Base-by-base conservation (phyloP, 1,140 invertebrate genomes). In the Neuroterus valhalla region DNA sequence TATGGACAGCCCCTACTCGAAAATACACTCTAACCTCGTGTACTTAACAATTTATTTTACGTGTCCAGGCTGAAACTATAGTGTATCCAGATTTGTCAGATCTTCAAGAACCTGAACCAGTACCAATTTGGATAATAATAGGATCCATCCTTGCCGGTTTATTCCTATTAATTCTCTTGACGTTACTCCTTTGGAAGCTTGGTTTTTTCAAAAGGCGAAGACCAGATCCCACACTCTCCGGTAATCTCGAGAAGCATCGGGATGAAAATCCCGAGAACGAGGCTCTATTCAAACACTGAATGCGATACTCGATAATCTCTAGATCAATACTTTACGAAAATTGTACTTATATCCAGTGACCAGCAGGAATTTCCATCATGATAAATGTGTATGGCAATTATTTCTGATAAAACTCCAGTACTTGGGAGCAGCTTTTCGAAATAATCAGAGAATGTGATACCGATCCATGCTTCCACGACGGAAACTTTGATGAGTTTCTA, bases 161-260 rank as follows among this genome's bases (percentile, higher is more conserved):
- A 15, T 86, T 97, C 73, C 89, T 98, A 2, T 90, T 98, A 23
- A 92, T 96, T 10, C 80, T 96, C 0, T 89, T 97, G 38, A 94
- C 94, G n/a, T 90, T 96, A 21, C 87, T 94, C 3, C 85, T 98
- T 23, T 96, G 95, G 93, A 96, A 95, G 89, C 91, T 95, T 38
- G 96, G 96, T 52, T 98, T 98, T 91, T 98, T 98, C 90, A 96
- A 96, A 85, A 93, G 94, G 87, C 92, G 95, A 76, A 90, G 92
- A 31, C 94, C 94, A 10, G 95, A 96, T 87, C 94, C 94, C 1
- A 96, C 95, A 17, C 83, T 96, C 0, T 95, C 94, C 5, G 96
- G 95, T 6, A 97, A 96, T 87, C 87, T 96, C 26, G 93, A 95
- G 85, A 96, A 96, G 83, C 94, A 94, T 73, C 92, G 92, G 75